Base-by-base conservation (phyloP, 2,797 vertebrate genomes). In the Heliangelus exortis region DNA sequence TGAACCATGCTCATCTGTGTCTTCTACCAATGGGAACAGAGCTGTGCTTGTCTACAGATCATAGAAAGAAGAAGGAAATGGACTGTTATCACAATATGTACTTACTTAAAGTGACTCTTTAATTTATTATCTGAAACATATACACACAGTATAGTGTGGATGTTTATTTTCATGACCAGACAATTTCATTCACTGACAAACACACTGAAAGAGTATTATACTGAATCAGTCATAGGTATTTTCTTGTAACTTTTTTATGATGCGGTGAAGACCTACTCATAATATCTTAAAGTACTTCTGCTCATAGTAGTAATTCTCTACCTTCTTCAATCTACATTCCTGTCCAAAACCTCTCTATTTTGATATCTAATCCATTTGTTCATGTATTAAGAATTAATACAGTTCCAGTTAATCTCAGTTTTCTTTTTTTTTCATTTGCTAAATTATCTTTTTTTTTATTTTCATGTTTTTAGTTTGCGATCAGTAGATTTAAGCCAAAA, bases 401-500 rank as follows among this genome's bases (percentile, higher is more conserved):
- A 47, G 5, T 72, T 92, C 26, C 39, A 89, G 7, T 58, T 89
- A 57, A 54, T 54, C 31, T 66, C 31, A 6, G 4, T 10, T 80
- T 59, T 39, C 2, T 33, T 72, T 78, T 87, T 79, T 87, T 68
- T 59, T 51, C 6, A 19, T 75, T 78, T 88, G 8, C 55, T 95
- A 82, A 95, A 25, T 33, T 92, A 41, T 41, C 80, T 85, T 20
- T 63, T 66, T 82, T 75, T 67, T 51, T 77, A 19, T 85, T 58
- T 14, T 94, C 14, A 28, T 71, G 2, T 62, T 93, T 96, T 69
- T 57, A 99, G 99, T 89, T 97, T 99, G 93, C 97, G 98, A 31
- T 99, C 98, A 5, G 92, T 99, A 81, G 99, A 99, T 96, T 98
- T 99, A 98, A 98, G 98, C 92, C 98, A 96, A 96, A 99, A 99